Percentiles rank a stretch among this genome's conserved stretches.
phyloP scores from a whole-genome alignment of 2,797 vertebrate genomes.

The Lepus townsendii region DNA sequence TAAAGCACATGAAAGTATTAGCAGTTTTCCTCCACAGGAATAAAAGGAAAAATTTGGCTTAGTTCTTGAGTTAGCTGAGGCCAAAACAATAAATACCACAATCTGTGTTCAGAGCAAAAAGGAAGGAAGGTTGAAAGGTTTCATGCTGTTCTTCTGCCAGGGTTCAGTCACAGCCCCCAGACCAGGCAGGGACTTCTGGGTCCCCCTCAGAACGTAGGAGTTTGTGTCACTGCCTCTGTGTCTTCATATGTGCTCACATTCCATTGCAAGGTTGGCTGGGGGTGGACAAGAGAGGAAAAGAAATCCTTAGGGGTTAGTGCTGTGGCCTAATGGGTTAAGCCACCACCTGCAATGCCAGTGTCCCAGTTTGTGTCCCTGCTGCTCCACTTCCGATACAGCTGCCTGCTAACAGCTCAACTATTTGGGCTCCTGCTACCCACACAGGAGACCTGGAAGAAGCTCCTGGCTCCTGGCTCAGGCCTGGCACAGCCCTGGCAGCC shows the following conservation, averaged over 20 bases:
- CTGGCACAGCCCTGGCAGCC: too few relatives aligned
- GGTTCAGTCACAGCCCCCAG: neutral
- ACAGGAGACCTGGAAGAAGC: too few relatives aligned
- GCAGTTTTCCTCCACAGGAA: neutral
- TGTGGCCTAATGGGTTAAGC: too few relatives aligned
- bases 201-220: neutral
- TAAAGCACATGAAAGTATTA: slow-evolving; percentile 49
- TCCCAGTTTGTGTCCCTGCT: too few relatives aligned
- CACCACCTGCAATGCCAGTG: too few relatives aligned
- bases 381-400: too few relatives aligned
- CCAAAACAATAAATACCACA: slow-evolving; percentile 14
- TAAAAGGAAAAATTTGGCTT: slow-evolving; percentile 39
- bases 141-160: neutral
- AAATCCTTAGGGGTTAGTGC: neutral
- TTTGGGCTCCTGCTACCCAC: too few relatives aligned
- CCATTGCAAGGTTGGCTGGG: neutral
- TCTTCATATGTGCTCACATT: neutral
- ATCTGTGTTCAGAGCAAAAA: neutral
- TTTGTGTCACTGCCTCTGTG: neutral
- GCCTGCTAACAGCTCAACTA: too few relatives aligned
- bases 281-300: slow-evolving; percentile 48
- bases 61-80: slow-evolving; percentile 7
- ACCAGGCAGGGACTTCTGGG: neutral
- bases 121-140: neutral
- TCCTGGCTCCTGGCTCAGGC: too few relatives aligned